Conservation (phyloP, 2,797 vertebrate species). For the Ispidina picta region DNA sequence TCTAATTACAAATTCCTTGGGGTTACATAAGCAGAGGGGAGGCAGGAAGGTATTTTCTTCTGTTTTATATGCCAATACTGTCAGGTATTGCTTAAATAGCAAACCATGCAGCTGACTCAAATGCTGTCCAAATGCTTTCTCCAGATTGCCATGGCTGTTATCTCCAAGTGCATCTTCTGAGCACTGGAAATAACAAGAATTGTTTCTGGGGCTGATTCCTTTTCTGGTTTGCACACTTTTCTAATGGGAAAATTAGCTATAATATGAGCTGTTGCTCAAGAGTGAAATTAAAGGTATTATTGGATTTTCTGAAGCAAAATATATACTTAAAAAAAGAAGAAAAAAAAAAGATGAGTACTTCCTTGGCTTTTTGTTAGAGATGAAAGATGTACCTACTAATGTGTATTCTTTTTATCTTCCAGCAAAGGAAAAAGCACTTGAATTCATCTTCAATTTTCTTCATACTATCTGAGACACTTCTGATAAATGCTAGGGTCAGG, state of each 20-base stretch:
- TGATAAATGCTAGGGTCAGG: not conserved
- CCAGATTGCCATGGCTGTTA: not conserved
- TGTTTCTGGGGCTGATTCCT: not conserved
- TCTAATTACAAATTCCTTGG: not conserved
- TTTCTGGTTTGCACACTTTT: not conserved
- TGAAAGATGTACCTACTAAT: not conserved
- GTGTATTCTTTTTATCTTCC: not conserved
- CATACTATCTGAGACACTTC: not conserved
- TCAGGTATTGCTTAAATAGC: not conserved
- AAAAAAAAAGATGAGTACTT: not conserved
- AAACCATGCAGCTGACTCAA: not conserved
- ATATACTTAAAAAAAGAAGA: not conserved
- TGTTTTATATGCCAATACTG: not conserved
- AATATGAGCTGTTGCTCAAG: not conserved
- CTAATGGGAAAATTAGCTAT: not conserved
- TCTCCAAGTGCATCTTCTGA: not conserved
- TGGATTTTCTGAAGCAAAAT: conserved; percentile 12
- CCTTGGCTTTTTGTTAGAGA: not conserved
- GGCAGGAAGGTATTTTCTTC: not conserved
- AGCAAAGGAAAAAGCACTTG: not conserved
- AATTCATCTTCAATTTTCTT: not conserved
- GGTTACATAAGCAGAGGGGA: not conserved
- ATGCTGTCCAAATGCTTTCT: not conserved
- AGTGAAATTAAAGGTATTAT: conserved; percentile 19
- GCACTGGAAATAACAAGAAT: not conserved